Conservation (phyloP, 2,888 invertebrate species). For the Melanchra persicariae region DNA sequence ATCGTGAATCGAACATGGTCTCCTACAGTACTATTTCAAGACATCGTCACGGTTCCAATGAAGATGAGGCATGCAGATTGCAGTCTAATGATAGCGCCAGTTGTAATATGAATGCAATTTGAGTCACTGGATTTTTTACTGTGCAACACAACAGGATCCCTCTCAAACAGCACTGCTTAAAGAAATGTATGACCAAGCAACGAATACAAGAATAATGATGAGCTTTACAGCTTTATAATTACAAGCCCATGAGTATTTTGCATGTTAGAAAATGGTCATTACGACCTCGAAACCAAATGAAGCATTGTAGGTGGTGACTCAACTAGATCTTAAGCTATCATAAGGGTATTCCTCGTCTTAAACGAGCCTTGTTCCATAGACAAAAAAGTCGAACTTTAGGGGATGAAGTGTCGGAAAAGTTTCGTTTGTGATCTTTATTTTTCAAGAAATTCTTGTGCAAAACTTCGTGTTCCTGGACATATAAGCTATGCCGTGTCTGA, state of each 20-base stretch:
- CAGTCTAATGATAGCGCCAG: conserved; percentile 30
- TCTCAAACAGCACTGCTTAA: not conserved
- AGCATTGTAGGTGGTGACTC: not conserved
- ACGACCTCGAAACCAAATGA: not conserved
- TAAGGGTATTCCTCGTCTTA: too few relatives aligned
- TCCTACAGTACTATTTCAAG: conserved; percentile 18
- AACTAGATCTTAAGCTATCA: too few relatives aligned
- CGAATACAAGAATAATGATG: not conserved
- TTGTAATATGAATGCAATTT: conserved; percentile 29
- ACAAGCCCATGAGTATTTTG: not conserved
- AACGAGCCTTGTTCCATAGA: too few relatives aligned
- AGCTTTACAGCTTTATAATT: not conserved
- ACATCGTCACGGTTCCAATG: conserved; percentile 18
- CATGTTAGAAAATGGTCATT: conserved; percentile 1
- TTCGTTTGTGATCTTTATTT: too few relatives aligned
- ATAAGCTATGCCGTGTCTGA: not conserved
- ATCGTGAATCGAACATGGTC: conserved; percentile 8
- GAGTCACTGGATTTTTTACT: conserved; percentile 20
- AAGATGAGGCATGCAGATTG: conserved; percentile 18
- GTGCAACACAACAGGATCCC: not conserved
- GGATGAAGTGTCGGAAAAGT: too few relatives aligned
- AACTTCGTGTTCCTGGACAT: not conserved
- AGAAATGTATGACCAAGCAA: conserved; percentile 6
- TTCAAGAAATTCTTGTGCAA: not conserved
- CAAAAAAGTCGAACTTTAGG: too few relatives aligned